Percentiles rank a stretch among this genome's conserved stretches.
Evolutionary conservation across 1,140 invertebrate genomes (phyloP).

Genomic region (Monomorium pharaonis): DNA sequence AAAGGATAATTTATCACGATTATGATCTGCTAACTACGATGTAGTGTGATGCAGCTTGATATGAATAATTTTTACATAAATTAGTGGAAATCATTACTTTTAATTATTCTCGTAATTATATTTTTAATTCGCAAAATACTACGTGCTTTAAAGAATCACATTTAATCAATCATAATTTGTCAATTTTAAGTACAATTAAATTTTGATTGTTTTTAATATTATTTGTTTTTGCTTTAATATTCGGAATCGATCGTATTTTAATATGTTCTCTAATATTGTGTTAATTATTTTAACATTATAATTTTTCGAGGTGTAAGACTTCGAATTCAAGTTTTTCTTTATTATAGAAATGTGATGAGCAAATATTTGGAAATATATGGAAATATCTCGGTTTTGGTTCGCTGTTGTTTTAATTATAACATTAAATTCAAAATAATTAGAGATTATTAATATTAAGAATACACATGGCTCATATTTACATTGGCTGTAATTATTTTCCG

Average conservation of each 20-base stretch:
- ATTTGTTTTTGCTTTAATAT: background rate
- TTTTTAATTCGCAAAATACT: background rate
- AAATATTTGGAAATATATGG: background rate
- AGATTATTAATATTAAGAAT: background rate
- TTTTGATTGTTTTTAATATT: conserved; percentile 32
- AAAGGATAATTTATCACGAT: background rate
- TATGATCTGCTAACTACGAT: background rate
- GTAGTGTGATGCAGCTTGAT: background rate
- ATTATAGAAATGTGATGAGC: background rate
- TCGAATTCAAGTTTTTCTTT: background rate
- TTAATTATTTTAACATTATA: background rate
- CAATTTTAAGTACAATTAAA: background rate
- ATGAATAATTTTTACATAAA: conserved; percentile 34
- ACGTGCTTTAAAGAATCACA: background rate
- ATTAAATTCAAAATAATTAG: background rate
- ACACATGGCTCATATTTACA: background rate
- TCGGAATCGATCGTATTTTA: background rate
- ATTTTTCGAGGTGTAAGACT: background rate
- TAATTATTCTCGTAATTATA: background rate
- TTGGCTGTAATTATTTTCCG: background rate
- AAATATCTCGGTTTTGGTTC: background rate
- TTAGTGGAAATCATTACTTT: background rate
- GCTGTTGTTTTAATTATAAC: background rate
- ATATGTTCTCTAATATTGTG: background rate
- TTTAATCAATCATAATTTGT: background rate